phyloP scores from a whole-genome alignment of 2,113 vertebrate genomes.

The Phocoena sinus region DNA sequence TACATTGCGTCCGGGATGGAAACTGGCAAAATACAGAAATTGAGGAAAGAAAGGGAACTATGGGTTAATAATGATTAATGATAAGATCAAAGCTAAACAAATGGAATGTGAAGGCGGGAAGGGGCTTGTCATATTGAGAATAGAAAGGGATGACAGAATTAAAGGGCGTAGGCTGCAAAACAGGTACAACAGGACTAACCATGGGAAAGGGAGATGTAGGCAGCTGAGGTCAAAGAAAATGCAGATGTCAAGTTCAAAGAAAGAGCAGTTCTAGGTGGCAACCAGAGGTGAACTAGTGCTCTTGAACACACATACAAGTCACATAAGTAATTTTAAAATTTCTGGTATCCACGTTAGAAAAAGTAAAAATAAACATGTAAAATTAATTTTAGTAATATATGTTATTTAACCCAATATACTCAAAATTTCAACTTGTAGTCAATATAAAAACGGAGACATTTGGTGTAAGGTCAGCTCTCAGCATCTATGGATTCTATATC shows the following conservation, averaged over 20 bases:
- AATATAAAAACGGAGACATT: neutral
- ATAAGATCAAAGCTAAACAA: neutral
- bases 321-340: neutral
- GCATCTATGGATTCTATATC: no score
- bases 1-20: neutral
- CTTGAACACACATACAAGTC: neutral
- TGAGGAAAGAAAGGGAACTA: neutral
- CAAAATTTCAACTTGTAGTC: neutral
- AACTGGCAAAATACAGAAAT: neutral
- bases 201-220: neutral
- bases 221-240: neutral
- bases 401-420: neutral
- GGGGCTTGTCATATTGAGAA: neutral
- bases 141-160: neutral
- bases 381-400: neutral
- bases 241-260: neutral
- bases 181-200: neutral
- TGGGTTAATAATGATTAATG: neutral
- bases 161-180: neutral
- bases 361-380: neutral
- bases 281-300: neutral
- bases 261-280: neutral
- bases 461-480: neutral
- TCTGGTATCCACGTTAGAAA: neutral
- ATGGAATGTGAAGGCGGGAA: neutral